Evolutionary conservation across 2,797 vertebrate genomes (phyloP).

Genomic region (Acanthurus tractus): DNA sequence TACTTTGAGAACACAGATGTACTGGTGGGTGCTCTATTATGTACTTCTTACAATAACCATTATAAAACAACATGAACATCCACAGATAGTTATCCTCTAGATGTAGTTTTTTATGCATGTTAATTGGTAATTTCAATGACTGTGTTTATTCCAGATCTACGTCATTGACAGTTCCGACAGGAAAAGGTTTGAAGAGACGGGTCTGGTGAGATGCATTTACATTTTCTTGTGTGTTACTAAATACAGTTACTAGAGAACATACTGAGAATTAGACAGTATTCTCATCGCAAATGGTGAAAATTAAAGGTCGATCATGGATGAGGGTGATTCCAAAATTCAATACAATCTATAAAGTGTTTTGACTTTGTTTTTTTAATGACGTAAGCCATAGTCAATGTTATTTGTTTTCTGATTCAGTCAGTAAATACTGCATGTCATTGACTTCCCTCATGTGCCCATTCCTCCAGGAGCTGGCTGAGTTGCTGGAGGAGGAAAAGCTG

Average conservation of each 20-base stretch:
- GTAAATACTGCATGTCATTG: background rate
- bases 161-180: conserved; percentile 91
- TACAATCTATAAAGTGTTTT: background rate
- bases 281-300: background rate
- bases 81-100: background rate
- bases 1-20: conserved; percentile 90
- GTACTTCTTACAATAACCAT: background rate
- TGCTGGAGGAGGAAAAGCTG: conserved; percentile 83
- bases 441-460: conserved; percentile 4
- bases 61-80: background rate
- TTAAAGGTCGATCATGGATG: background rate
- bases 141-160: conserved; percentile 84
- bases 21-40: conserved; percentile 80
- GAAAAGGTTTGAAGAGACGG: conserved; percentile 89
- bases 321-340: background rate
- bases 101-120: background rate
- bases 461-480: conserved; percentile 80
- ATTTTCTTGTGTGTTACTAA: background rate
- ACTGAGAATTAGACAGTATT: background rate
- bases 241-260: background rate
- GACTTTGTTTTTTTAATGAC: no score
- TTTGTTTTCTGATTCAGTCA: background rate
- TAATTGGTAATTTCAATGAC: conserved; percentile 10
- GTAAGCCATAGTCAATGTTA: background rate
- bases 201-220: conserved; percentile 79